Conservation (phyloP, 2,797 vertebrate species). For the Oreortyx pictus region DNA sequence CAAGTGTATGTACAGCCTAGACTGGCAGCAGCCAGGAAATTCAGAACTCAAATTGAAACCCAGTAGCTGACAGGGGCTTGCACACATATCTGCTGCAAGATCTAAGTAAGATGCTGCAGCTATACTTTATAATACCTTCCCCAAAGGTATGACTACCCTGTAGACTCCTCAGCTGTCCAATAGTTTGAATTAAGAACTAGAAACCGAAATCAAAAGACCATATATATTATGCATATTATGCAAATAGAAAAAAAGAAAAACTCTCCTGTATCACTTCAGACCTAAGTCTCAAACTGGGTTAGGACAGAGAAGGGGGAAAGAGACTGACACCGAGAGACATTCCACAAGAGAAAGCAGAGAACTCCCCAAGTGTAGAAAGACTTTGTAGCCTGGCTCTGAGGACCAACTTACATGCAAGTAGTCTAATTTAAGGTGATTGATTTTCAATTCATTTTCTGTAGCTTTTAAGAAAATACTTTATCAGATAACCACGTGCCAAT, state of each 20-base stretch:
- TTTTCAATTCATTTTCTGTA: conserved; percentile 3
- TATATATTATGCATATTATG: not conserved
- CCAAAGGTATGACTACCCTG: not conserved
- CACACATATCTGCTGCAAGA: not conserved
- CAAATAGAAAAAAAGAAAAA: not conserved
- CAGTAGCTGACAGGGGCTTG: not conserved
- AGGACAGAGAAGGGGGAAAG: not conserved
- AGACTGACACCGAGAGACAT: not conserved
- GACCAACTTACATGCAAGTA: not conserved
- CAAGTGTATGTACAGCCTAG: not conserved
- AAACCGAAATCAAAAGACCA: not conserved
- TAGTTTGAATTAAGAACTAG: not conserved
- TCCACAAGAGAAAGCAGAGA: not conserved
- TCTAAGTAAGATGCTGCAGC: not conserved
- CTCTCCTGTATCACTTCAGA: not conserved
- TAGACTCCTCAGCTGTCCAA: not conserved
- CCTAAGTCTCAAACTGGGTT: not conserved
- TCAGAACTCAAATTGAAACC: not conserved
- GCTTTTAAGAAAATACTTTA: not conserved
- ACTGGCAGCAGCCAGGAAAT: conserved; percentile 58
- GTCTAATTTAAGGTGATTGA: not conserved
- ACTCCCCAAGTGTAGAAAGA: not conserved
- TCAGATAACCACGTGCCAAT: not conserved
- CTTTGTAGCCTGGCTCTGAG: not conserved
- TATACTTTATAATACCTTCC: not conserved